phyloP scores from a whole-genome alignment of 2,113 vertebrate genomes.

The Notarius quadriscutis region DNA sequence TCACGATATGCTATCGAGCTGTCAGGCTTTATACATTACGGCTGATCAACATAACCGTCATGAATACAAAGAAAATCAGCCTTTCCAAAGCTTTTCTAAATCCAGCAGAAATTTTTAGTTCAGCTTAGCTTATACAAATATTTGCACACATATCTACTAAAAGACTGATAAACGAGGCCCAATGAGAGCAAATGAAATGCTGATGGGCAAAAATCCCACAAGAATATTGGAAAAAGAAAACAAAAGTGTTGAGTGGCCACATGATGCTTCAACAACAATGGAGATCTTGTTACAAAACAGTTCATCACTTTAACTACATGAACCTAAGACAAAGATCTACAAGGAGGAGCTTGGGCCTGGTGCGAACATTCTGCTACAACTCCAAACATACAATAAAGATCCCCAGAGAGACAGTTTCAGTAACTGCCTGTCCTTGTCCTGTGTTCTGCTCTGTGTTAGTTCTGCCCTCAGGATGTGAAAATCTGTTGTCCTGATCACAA shows the following conservation, averaged over 20 bases:
- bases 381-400: not conserved
- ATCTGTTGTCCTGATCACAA: slow-evolving; percentile 29
- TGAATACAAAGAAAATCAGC: not conserved
- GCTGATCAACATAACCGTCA: not conserved
- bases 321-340: slow-evolving; percentile 69
- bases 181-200: slow-evolving; percentile 58
- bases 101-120: not conserved
- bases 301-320: slow-evolving; percentile 55
- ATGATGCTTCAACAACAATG: slow-evolving; percentile 67
- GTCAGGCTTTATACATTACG: not conserved
- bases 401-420: not conserved
- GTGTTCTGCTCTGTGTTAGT: slow-evolving; percentile 6
- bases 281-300: slow-evolving; percentile 61
- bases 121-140: not conserved
- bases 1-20: not conserved
- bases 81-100: not conserved
- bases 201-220: slow-evolving; percentile 37
- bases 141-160: not conserved
- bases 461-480: slow-evolving; percentile 22
- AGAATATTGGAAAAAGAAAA: not conserved
- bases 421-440: not conserved
- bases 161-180: not conserved
- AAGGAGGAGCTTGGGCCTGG: slow-evolving; percentile 57
- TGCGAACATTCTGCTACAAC: slow-evolving; percentile 47
- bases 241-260: not conserved